Evolutionary conservation across 2,888 invertebrate genomes (phyloP).

Genomic region (Tinea semifulvella): DNA sequence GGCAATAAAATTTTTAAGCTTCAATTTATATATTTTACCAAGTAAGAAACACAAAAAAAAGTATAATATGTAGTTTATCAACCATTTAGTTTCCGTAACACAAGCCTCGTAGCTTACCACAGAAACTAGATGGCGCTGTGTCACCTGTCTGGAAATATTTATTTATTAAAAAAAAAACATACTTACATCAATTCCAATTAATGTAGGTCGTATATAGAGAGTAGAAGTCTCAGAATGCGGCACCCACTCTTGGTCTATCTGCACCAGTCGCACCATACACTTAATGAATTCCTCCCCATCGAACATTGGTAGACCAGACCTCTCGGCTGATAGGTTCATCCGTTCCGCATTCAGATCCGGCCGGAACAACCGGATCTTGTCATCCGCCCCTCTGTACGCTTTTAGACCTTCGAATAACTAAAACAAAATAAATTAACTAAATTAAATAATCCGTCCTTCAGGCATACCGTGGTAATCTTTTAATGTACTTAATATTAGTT

Average conservation of each 20-base stretch:
- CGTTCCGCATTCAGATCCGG: slow-evolving; percentile 95
- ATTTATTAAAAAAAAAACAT: slow-evolving; percentile 15
- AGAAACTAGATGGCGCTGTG: no score
- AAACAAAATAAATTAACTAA: slow-evolving; percentile 65
- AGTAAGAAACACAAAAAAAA: no score
- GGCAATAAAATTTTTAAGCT: no score
- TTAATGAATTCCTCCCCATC: slow-evolving; percentile 85
- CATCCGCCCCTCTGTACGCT: slow-evolving; percentile 93
- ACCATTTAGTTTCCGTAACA: no score
- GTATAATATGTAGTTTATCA: no score
- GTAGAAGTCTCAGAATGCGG: slow-evolving; percentile 91
- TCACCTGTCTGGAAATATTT: background rate
- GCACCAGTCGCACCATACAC: slow-evolving; percentile 84
- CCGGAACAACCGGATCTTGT: slow-evolving; percentile 91
- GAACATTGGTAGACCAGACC: slow-evolving; percentile 90
- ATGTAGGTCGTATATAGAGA: slow-evolving; percentile 94
- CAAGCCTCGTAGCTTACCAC: no score
- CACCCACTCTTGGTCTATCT: slow-evolving; percentile 97
- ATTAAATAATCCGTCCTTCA: slow-evolving; percentile 63
- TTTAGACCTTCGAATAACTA: slow-evolving; percentile 99
- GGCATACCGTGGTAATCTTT: slow-evolving; percentile 98
- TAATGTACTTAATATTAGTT: no score
- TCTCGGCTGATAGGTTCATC: slow-evolving; percentile 86
- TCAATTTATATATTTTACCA: no score
- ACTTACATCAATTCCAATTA: slow-evolving; percentile 96